A percentile compares a stretch with the other conserved stretches of the same genome.
Conservation (phyloP, 2,113 vertebrate genomes). For the Gallinago undulata region DNA sequence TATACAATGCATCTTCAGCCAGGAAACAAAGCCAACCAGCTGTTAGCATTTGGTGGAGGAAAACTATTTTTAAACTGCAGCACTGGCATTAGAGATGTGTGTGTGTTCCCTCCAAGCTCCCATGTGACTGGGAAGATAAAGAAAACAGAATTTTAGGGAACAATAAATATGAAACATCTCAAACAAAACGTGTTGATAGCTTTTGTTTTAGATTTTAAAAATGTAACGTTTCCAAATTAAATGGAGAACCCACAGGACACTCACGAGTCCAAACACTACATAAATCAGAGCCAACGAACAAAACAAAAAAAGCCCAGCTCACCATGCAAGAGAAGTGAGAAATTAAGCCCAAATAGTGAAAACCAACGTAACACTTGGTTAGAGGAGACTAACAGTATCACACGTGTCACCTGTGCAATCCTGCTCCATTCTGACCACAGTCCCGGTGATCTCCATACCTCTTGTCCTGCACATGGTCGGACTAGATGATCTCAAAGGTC, state of each 20-base stretch:
- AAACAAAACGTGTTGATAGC: conserved; percentile 64
- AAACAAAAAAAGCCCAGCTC: conserved; percentile 76
- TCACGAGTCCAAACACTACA: conserved; percentile 69
- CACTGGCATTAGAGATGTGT: conserved; percentile 5
- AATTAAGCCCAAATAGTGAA: conserved; percentile 61
- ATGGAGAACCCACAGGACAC: conserved; percentile 77
- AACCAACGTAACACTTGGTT: conserved; percentile 33
- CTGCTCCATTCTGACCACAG: background rate
- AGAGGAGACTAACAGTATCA: conserved; percentile 13
- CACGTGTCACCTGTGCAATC: background rate
- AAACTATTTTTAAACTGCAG: conserved; percentile 53
- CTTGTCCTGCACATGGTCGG: background rate
- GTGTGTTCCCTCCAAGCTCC: conserved; percentile 34
- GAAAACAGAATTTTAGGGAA: conserved; percentile 46
- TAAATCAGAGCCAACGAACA: conserved; percentile 85
- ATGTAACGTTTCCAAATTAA: conserved; percentile 72
- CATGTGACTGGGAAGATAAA: conserved; percentile 30
- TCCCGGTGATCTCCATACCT: background rate
- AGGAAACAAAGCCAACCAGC: conserved; percentile 48
- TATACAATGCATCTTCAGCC: conserved; percentile 12
- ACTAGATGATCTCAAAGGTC: background rate
- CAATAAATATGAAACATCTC: conserved; percentile 57
- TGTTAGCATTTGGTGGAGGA: conserved; percentile 27
- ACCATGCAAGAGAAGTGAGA: conserved; percentile 49
- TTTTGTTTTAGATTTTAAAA: conserved; percentile 79